Percentiles rank a stretch among this genome's conserved stretches.
These are phyloP conservation scores for Indri indri DNA, from an alignment of 2,113 vertebrate species.

Conservation along the genomic window DNA sequence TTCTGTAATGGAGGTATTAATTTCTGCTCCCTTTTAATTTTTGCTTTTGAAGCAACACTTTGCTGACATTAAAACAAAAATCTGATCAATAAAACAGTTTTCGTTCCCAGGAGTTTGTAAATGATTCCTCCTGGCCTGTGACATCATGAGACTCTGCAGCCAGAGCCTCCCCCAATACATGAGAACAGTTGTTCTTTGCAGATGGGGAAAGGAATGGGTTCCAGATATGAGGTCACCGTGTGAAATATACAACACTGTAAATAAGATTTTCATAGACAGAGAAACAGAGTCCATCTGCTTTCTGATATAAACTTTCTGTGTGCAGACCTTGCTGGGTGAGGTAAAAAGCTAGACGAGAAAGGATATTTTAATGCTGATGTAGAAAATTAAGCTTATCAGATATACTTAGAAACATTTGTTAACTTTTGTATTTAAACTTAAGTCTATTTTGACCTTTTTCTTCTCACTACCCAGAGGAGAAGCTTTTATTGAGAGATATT, in stretches of 20 bases:
- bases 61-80: conserved; percentile 68
- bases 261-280: conserved; percentile 87
- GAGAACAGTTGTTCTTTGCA: conserved; percentile 90
- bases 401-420: conserved; percentile 43
- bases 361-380: conserved; percentile 68
- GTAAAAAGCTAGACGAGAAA: conserved; percentile 46
- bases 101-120: conserved; percentile 82
- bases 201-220: conserved; percentile 86
- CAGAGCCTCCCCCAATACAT: conserved; percentile 80
- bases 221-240: conserved; percentile 90
- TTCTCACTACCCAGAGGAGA: not conserved
- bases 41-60: conserved; percentile 60
- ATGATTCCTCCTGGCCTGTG: conserved; percentile 82
- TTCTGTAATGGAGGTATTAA: not conserved
- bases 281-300: conserved; percentile 88
- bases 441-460: not conserved
- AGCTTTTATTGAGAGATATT: not conserved
- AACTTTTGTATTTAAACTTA: conserved; percentile 20
- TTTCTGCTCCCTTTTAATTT: conserved; percentile 29
- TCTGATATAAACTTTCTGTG: conserved; percentile 78
- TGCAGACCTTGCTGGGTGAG: conserved; percentile 70
- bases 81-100: conserved; percentile 79
- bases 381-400: conserved; percentile 56
- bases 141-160: conserved; percentile 84
- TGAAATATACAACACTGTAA: conserved; percentile 88